These are phyloP conservation scores for Cotesia vestalis DNA, from an alignment of 1,140 invertebrate genomes.

Conservation along the genomic window DNA sequence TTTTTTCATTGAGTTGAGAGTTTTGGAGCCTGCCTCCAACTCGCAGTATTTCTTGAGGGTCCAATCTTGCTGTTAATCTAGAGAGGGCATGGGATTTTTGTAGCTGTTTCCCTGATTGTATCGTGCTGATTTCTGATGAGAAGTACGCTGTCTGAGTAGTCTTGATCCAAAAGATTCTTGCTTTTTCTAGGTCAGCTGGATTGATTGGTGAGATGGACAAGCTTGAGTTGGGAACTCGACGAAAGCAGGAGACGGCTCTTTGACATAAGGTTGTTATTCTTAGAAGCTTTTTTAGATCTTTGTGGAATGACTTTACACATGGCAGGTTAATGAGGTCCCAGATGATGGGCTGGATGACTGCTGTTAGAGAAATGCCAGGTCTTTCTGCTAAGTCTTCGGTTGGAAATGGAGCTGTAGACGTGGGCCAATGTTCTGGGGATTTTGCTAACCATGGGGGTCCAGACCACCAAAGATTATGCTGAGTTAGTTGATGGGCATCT, in stretches of 20 bases:
- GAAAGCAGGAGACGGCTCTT: too few relatives aligned
- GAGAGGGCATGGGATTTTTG: not conserved
- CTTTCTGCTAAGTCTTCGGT: constrained; percentile 2
- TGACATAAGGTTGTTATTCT: not conserved
- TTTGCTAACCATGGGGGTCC: constrained; percentile 13
- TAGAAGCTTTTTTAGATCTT: too few relatives aligned
- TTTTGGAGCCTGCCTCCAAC: constrained; percentile 1
- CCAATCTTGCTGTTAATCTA: too few relatives aligned
- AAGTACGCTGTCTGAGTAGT: not conserved
- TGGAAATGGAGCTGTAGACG: not conserved
- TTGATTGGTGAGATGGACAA: not conserved
- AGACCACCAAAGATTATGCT: constrained; percentile 13
- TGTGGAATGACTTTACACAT: too few relatives aligned
- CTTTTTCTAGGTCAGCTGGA: not conserved
- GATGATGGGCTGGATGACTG: too few relatives aligned
- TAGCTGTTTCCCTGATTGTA: not conserved
- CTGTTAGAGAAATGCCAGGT: not conserved
- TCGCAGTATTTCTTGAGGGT: not conserved
- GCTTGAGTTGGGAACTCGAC: not conserved
- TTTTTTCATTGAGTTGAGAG: not conserved
- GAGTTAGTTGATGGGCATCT: not conserved
- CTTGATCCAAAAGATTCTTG: not conserved
- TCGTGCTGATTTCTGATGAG: not conserved
- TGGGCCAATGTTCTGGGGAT: not conserved
- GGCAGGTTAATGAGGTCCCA: not conserved